Conservation (phyloP, 1,140 invertebrate genomes). For the Lucilia cuprina region DNA sequence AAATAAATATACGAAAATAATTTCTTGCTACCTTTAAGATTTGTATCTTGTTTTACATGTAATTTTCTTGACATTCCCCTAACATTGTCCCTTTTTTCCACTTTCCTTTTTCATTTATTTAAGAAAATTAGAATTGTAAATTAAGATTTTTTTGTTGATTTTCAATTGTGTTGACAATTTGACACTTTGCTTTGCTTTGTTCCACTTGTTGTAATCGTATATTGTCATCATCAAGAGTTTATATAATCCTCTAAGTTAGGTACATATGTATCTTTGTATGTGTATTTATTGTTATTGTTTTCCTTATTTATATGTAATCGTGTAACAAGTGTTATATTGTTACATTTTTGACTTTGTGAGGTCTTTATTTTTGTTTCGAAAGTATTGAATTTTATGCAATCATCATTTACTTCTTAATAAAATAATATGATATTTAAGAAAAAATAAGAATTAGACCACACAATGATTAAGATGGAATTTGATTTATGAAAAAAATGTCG, state of each 20-base stretch:
- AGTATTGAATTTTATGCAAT: neutral
- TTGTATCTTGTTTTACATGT: constrained; percentile 2
- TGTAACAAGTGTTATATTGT: neutral
- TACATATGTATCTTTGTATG: neutral
- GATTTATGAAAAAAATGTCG: too few relatives aligned
- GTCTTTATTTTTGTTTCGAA: neutral
- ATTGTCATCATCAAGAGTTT: neutral
- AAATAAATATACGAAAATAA: neutral
- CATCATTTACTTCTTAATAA: constrained; percentile 18
- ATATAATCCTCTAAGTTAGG: neutral
- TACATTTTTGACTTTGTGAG: constrained; percentile 4
- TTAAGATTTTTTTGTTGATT: constrained; percentile 18
- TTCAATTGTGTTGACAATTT: constrained; percentile 22
- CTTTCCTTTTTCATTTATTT: neutral
- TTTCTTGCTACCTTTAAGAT: neutral
- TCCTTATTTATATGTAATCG: neutral
- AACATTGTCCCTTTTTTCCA: neutral
- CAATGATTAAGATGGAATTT: neutral
- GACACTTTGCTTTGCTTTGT: neutral
- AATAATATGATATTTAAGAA: constrained; percentile 20
- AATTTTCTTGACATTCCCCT: neutral
- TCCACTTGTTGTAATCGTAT: neutral
- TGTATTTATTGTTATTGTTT: neutral
- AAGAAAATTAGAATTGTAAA: constrained; percentile 16
- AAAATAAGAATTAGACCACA: neutral